Evolutionary conservation across 1,140 invertebrate species (phyloP).

Genomic region (Cydia amplana): DNA sequence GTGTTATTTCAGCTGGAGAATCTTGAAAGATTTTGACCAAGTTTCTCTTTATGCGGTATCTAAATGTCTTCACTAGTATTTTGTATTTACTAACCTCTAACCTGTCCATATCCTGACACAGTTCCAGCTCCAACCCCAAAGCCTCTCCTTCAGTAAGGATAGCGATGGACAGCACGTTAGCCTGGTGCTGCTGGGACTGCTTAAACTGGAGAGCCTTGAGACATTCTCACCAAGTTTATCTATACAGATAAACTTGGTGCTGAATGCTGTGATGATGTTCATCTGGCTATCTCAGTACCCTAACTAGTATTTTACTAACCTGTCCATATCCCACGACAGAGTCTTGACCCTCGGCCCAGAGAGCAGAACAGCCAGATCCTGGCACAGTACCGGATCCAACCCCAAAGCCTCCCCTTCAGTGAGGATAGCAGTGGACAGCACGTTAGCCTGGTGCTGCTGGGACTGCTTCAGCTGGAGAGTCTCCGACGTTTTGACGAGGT

Average conservation of each 20-base stretch:
- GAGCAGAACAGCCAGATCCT: constrained; percentile 81
- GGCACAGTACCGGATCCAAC: constrained; percentile 70
- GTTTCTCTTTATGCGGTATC: no score
- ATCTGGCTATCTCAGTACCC: constrained; percentile 6
- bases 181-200: constrained; percentile 45
- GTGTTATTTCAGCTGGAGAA: constrained; percentile 49
- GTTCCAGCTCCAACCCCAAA: constrained; percentile 61
- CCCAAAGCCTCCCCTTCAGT: constrained; percentile 70
- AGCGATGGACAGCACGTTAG: no score
- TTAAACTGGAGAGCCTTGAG: constrained; percentile 48
- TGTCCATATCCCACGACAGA: constrained; percentile 77
- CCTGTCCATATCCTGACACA: constrained; percentile 80
- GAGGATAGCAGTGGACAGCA: constrained; percentile 68
- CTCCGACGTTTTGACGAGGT: constrained; percentile 69
- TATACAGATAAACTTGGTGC: no score
- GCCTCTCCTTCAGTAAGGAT: constrained; percentile 68
- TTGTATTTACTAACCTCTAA: no score
- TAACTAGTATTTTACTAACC: neutral
- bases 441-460: constrained; percentile 54
- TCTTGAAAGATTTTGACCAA: constrained; percentile 61
- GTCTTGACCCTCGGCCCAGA: constrained; percentile 80
- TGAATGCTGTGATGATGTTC: constrained; percentile 48
- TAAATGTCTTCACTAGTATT: no score
- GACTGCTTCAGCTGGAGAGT: constrained; percentile 49
- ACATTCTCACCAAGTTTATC: constrained; percentile 69